These are phyloP conservation scores for Myiotriccus ornatus DNA, from an alignment of 2,797 vertebrate genomes.

Conservation along the genomic window DNA sequence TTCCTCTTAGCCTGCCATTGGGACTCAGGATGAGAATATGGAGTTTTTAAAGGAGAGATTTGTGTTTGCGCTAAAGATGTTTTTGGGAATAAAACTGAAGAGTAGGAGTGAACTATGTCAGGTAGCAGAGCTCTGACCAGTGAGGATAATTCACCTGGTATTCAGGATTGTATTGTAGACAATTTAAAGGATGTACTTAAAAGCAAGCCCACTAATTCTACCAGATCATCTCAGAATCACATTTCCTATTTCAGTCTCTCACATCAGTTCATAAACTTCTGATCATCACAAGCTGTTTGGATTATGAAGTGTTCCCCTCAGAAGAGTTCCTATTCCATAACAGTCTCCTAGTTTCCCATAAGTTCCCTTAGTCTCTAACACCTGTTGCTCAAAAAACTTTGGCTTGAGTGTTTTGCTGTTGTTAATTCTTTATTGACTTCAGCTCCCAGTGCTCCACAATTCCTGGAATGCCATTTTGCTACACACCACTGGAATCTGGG, in stretches of 20 bases:
- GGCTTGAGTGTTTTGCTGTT: not conserved
- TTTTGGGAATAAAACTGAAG: not conserved
- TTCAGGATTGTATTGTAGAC: not conserved
- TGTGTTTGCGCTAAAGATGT: not conserved
- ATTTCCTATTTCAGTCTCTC: not conserved
- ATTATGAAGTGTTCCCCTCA: not conserved
- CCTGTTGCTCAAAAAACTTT: not conserved
- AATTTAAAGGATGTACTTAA: not conserved
- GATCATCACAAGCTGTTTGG: not conserved
- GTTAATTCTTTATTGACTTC: not conserved
- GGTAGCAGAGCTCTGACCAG: not conserved
- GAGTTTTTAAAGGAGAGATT: not conserved
- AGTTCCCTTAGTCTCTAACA: not conserved
- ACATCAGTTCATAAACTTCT: not conserved
- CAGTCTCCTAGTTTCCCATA: not conserved
- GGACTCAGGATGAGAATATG: not conserved
- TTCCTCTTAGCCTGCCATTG: not conserved
- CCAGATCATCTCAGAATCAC: not conserved
- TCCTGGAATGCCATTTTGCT: not conserved
- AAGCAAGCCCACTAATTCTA: not conserved
- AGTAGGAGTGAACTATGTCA: not conserved
- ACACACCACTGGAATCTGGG: not conserved
- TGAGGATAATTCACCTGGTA: not conserved
- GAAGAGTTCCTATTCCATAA: not conserved
- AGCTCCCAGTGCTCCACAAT: not conserved